These are phyloP conservation scores for Sphaerophoria taeniata DNA, from an alignment of 2,888 invertebrate species.

Conservation along the genomic window DNA sequence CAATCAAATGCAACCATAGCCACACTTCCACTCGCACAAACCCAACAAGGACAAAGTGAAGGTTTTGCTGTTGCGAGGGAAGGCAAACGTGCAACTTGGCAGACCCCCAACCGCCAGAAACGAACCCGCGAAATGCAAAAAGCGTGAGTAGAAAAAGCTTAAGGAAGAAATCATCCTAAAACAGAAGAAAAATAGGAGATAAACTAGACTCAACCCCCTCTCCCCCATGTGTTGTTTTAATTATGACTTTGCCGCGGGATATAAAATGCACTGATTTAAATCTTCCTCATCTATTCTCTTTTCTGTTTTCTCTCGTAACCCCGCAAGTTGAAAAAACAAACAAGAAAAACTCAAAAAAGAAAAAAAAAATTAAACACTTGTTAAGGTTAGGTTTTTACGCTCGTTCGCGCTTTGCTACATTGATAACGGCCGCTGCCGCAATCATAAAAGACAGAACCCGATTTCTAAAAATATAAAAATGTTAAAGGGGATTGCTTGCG, in stretches of 20 bases:
- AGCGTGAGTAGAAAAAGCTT: constrained; percentile 30
- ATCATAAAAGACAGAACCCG: constrained; percentile 37
- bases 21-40: background rate
- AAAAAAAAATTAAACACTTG: background rate
- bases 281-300: constrained; percentile 27
- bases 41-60: constrained; percentile 7
- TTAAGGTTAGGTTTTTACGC: constrained; percentile 54
- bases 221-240: constrained; percentile 61
- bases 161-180: constrained; percentile 9
- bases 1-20: constrained; percentile 16
- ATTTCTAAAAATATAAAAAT: constrained; percentile 22
- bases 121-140: background rate
- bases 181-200: background rate
- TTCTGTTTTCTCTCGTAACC: background rate
- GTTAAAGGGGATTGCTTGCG: background rate
- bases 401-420: constrained; percentile 40
- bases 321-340: constrained; percentile 9
- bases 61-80: background rate
- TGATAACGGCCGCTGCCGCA: constrained; percentile 31
- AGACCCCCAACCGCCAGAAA: background rate
- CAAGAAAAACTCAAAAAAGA: background rate
- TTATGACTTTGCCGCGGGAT: constrained; percentile 66
- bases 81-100: background rate
- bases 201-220: constrained; percentile 28
- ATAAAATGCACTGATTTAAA: constrained; percentile 68